phyloP scores from a whole-genome alignment of 2,888 invertebrate genomes.

The Lasius platythorax region DNA sequence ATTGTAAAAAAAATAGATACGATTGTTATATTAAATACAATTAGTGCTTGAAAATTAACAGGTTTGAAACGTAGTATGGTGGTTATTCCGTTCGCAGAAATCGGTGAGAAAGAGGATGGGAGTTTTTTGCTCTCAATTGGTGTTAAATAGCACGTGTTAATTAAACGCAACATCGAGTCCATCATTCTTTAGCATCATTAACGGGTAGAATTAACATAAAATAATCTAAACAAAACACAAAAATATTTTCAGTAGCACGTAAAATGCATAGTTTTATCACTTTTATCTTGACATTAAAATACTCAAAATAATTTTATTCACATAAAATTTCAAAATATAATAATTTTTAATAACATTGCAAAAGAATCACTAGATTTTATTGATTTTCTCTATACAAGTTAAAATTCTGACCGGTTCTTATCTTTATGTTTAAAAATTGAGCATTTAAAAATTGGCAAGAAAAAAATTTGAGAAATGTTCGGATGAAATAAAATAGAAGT shows the following conservation, averaged over 20 bases:
- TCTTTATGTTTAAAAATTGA: not conserved
- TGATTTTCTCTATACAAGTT: not conserved
- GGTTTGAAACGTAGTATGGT: conserved; percentile 17
- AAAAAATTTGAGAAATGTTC: conserved; percentile 57
- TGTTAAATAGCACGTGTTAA: conserved; percentile 25
- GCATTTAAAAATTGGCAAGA: conserved; percentile 13
- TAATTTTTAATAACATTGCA: not conserved
- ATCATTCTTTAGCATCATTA: not conserved
- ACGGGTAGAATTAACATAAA: not conserved
- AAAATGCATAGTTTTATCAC: not conserved
- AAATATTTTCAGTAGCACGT: not conserved
- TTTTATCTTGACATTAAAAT: not conserved
- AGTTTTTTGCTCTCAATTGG: conserved; percentile 32
- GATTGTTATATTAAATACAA: conserved; percentile 18
- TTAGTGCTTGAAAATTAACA: conserved; percentile 30
- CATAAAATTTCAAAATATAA: not conserved
- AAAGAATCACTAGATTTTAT: not conserved
- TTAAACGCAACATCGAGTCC: conserved; percentile 20
- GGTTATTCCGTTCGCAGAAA: conserved; percentile 45
- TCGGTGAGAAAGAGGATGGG: conserved; percentile 42
- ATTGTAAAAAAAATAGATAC: not conserved
- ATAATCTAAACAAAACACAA: not conserved
- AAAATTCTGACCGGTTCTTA: not conserved
- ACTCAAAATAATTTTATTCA: not conserved
- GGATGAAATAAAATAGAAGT: conserved; percentile 49